These are phyloP conservation scores for Leptinotarsa defecta DNA, from an alignment of 1,140 invertebrate genomes.

Conservation along the genomic window DNA sequence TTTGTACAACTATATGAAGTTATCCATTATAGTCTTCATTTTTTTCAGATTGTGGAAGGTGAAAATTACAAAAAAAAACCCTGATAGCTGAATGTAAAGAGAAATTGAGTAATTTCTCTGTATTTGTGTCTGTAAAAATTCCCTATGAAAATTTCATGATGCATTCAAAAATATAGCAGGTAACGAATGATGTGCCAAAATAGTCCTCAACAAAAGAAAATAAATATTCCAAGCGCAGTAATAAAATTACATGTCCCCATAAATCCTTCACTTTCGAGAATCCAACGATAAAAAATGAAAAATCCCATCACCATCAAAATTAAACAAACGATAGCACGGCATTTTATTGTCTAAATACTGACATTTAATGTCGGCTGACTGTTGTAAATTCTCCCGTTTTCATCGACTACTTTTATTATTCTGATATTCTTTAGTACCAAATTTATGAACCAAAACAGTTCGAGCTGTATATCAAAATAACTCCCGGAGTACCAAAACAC, in stretches of 20 bases:
- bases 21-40: no score
- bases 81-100: no score
- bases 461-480: conserved; percentile 17
- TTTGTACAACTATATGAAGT: no score
- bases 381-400: conserved; percentile 18
- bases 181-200: conserved; percentile 5
- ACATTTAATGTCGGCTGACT: conserved; percentile 10
- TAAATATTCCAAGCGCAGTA: background rate
- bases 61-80: no score
- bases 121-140: no score
- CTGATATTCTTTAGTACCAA: conserved; percentile 12
- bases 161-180: no score
- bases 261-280: conserved; percentile 18
- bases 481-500: conserved; percentile 8
- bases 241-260: background rate
- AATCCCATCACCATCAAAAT: conserved; percentile 24
- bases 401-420: conserved; percentile 21
- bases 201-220: background rate
- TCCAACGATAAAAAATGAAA: conserved; percentile 17
- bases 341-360: conserved; percentile 17
- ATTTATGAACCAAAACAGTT: conserved; percentile 16
- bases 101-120: no score
- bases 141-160: no score
- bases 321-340: conserved; percentile 13
- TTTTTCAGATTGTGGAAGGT: no score